Percentiles rank a stretch among this genome's conserved stretches.
phyloP scores from a whole-genome alignment of 1,140 invertebrate species.

The Philopotamus ludificatus region DNA sequence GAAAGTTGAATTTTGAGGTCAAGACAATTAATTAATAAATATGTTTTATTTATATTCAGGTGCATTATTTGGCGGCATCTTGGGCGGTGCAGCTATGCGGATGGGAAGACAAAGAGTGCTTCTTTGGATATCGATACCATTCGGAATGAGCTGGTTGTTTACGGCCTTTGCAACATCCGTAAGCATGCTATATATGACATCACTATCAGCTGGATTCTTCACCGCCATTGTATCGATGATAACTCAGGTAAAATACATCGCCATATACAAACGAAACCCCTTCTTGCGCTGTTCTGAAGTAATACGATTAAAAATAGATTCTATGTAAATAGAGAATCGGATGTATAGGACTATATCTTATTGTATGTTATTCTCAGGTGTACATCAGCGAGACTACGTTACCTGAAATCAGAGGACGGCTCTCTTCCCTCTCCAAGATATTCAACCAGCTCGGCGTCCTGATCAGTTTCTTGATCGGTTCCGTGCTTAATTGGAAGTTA shows the following conservation, averaged over 20 bases:
- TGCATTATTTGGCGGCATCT: slow-evolving; percentile 73
- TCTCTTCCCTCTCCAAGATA: slow-evolving; percentile 83
- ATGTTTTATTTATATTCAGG: slow-evolving; percentile 44
- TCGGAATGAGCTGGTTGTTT: slow-evolving; percentile 73
- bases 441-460: slow-evolving; percentile 82
- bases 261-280: slow-evolving; percentile 10
- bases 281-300: too few species aligned
- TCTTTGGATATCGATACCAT: slow-evolving; percentile 67
- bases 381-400: slow-evolving; percentile 90
- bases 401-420: slow-evolving; percentile 77
- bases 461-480: slow-evolving; percentile 76
- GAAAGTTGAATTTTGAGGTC: background rate
- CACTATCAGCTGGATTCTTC: slow-evolving; percentile 75
- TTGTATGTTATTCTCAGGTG: slow-evolving; percentile 60
- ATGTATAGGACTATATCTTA: too few species aligned
- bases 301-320: too few species aligned
- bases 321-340: too few species aligned
- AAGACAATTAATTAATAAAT: background rate
- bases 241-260: slow-evolving; percentile 61
- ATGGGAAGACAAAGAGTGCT: slow-evolving; percentile 69
- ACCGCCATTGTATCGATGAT: slow-evolving; percentile 77
- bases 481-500: slow-evolving; percentile 78
- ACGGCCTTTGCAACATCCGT: slow-evolving; percentile 73
- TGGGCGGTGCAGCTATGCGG: slow-evolving; percentile 73
- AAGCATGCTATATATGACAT: slow-evolving; percentile 73